Percentiles rank a stretch among this genome's conserved stretches.
phyloP scores from a whole-genome alignment of 2,797 vertebrate genomes.

The Darevskia mixta region DNA sequence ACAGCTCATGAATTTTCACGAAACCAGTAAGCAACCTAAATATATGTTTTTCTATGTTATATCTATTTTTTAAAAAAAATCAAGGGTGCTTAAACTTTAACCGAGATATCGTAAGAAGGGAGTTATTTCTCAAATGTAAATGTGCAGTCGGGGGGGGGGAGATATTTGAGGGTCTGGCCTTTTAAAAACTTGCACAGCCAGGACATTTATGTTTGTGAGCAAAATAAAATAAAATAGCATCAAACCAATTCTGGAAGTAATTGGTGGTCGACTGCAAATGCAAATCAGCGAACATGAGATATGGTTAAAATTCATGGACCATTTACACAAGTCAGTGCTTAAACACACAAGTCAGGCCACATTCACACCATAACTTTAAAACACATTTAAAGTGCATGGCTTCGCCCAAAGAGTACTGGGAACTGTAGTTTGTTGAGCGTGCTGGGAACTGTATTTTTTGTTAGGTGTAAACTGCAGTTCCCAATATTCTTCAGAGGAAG shows the following conservation, averaged over 20 bases:
- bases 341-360: neutral
- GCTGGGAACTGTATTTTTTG: too few relatives aligned
- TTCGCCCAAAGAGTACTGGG: too few relatives aligned
- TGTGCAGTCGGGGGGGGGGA: neutral
- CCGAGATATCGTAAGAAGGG: neutral
- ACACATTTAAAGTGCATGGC: too few relatives aligned
- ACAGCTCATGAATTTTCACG: neutral
- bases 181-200: neutral
- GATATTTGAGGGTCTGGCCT: neutral
- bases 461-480: too few relatives aligned
- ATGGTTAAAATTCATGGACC: neutral
- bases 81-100: neutral
- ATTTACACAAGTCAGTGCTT: neutral
- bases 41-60: neutral
- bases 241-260: neutral
- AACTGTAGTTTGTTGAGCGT: too few relatives aligned
- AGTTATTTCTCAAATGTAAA: neutral
- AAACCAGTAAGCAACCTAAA: neutral
- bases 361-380: too few relatives aligned
- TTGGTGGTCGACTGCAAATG: neutral
- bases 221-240: neutral
- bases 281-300: neutral
- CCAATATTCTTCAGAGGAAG: too few relatives aligned
- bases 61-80: neutral
- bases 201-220: neutral